Base-by-base conservation (phyloP, 2,113 vertebrate species). In the Mugil cephalus region DNA sequence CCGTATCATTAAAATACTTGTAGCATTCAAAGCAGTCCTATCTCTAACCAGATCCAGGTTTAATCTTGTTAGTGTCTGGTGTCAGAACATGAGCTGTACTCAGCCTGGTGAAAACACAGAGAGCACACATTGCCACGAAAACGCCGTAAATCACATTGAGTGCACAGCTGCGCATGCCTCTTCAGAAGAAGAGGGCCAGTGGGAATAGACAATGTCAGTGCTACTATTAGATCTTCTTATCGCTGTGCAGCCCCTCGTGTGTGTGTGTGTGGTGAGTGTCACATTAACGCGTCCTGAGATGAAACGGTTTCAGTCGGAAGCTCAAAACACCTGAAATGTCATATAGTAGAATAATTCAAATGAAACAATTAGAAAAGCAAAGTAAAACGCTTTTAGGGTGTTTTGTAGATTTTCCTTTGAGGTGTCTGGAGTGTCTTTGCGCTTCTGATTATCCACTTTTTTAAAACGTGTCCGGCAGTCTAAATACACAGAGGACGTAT, bases 171-270 rank as follows among this genome's bases (percentile, higher is more conserved):
- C 56, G 45, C 47, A 0, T 10, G 34, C 3, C 34, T 46, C 5
- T 30, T 30, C 24, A 30, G 42, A 1, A 54, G 40, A 48, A 39
- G 46, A 18, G 39, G 66, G 42, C 24, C 24, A 30, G 58, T 45
- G 35, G 34, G 69, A 67, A 46, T 34, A 48, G 48, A 52, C 7
- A 30, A 5, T 46, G 47, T 36, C 18, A 63, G 2, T 45, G 52
- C 5, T 30, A 30, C 24, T 30, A 30, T 30, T 30, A 30, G 24
- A 5, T 30, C 24, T 34, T 39, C 51, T 8, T 30, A 35, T 52
- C 11, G 62, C 19, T 46, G 24, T 34, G 17, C 8, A 15, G 43
- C 39, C 62, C 10, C 40, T 50, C 43, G 35, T 55, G 3, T 30
- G 24, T 30, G n/a, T 8, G 18, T 34, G 38, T 30, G 38, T 38